Evolutionary conservation across 2,113 vertebrate genomes (phyloP).

Genomic region (Abramis brama): DNA sequence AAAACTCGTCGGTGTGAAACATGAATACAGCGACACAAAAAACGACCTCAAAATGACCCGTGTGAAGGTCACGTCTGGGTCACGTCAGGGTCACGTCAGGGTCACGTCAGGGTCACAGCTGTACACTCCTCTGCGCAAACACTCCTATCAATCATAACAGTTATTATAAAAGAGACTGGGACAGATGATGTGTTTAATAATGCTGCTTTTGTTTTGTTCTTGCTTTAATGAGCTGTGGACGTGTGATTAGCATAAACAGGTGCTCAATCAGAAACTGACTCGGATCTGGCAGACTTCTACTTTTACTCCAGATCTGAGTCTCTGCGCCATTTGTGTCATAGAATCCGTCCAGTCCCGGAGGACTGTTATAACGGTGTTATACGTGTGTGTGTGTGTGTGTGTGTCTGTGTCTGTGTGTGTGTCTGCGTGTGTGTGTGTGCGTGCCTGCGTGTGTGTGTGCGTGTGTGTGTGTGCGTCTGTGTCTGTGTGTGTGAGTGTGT

Average conservation of each 20-base stretch:
- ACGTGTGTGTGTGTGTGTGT: no score
- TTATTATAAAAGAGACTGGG: not conserved
- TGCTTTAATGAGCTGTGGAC: not conserved
- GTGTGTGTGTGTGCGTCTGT: not conserved
- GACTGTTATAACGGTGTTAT: no score
- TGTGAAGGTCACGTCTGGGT: no score
- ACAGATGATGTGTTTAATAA: not conserved
- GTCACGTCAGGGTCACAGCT: not conserved
- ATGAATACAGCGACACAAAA: no score
- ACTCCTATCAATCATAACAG: not conserved
- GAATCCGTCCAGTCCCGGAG: no score
- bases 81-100: no score
- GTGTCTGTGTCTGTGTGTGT: not conserved
- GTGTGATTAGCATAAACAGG: slow-evolving; percentile 1
- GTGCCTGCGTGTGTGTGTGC: no score
- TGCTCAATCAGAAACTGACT: not conserved
- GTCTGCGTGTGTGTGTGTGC: not conserved
- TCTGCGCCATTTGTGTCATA: no score
- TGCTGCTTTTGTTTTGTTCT: not conserved
- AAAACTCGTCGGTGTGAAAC: no score
- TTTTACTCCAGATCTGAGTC: not conserved
- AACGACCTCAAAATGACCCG: not conserved
- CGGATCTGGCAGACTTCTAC: not conserved
- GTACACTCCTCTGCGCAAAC: not conserved
- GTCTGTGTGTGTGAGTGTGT: not conserved